Base-by-base conservation (phyloP, 2,113 vertebrate genomes). In the Turdus rufiventris region DNA sequence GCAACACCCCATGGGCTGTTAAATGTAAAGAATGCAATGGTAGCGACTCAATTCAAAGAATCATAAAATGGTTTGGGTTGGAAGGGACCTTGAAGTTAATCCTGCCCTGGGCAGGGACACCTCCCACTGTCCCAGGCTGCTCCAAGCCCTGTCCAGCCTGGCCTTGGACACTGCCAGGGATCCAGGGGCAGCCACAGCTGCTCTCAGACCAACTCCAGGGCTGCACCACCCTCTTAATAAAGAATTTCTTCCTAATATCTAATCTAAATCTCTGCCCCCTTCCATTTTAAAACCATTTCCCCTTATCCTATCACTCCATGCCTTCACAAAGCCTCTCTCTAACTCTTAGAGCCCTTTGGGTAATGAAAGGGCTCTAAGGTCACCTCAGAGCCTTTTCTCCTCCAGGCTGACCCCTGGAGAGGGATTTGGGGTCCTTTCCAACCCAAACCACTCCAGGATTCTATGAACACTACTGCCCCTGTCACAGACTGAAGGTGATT, bases 121-220 rank as follows among this genome's bases (percentile, higher is more conserved):
- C 10, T 77, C 4, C 10, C 65, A 51, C 33, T 4, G 0, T 3
- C 38, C 63, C 72, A 45, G 33, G 28, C 0, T 58, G 3, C 88
- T 77, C 50, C 57, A 25, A 58, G 28, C 6, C 24, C 51, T 0
- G 0, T 34, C 65, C 63, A 84, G 0, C 33, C 80, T 58, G 58
- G 33, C 19, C 51, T 84, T n/a, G 36, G 66, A 0, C 65, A 34
- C 36, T 90, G n/a, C 0, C 51, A 72, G 38, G 38, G 38, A 45
- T 25, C 47, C 38, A 43, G 60, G 51, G 33, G 45, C 43, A 88
- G 60, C 33, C 67, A 16, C 51, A 72, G 31, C 31, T 50, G 0
- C 66, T 79, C 66, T 50, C 40, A 24, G 18, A 34, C 13, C 40
- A 48, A 6, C 58, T 54, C 20, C 85, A 57, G 50, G 8, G 18